Evolutionary conservation across 2,888 invertebrate species (phyloP).

Genomic region (Parelbella ahira): DNA sequence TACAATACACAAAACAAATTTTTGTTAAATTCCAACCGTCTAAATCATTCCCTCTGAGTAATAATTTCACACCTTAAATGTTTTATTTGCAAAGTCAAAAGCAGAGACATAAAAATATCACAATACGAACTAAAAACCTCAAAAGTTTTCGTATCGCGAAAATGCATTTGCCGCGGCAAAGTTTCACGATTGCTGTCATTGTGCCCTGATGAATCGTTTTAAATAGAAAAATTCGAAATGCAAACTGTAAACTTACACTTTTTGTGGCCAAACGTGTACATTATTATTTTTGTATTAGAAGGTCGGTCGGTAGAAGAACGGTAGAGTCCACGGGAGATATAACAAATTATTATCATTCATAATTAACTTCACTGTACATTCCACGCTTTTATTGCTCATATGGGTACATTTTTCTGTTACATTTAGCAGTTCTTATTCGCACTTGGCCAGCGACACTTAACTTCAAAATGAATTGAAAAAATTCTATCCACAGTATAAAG

Average conservation of each 20-base stretch:
- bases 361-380: too few relatives aligned
- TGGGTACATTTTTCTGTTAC: too few relatives aligned
- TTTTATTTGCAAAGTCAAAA: conserved; percentile 18
- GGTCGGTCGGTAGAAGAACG: too few relatives aligned
- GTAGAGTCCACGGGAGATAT: too few relatives aligned
- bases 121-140: conserved; percentile 32
- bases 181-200: conserved; percentile 54
- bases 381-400: too few relatives aligned
- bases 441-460: too few relatives aligned
- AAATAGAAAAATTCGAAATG: conserved; percentile 23
- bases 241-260: conserved; percentile 7
- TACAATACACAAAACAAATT: too few relatives aligned
- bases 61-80: conserved; percentile 1
- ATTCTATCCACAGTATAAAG: too few relatives aligned
- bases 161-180: conserved; percentile 64
- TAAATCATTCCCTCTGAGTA: too few relatives aligned
- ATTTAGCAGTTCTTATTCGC: too few relatives aligned
- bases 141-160: conserved; percentile 55
- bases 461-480: too few relatives aligned
- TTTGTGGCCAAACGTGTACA: not conserved
- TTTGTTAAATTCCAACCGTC: conserved; percentile 1
- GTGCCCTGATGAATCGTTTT: conserved; percentile 49
- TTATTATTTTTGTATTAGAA: not conserved
- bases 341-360: too few relatives aligned
- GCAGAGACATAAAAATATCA: conserved; percentile 24